Evolutionary conservation across 2,113 vertebrate species (phyloP).

Genomic region (Ophiodon elongatus): DNA sequence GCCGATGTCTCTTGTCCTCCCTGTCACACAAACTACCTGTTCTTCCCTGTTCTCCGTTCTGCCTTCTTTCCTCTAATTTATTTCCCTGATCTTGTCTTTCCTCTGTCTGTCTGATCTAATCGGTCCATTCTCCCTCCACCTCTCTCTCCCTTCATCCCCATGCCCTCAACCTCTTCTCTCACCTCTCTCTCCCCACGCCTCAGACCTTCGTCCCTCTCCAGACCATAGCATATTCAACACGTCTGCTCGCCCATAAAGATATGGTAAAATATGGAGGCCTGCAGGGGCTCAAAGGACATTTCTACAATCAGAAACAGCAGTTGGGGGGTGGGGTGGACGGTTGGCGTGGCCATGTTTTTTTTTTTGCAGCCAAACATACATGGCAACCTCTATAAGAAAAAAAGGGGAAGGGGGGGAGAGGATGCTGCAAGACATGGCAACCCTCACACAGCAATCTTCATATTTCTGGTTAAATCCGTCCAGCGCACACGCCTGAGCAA

Average conservation of each 20-base stretch:
- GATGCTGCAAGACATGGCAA: slow-evolving; percentile 47
- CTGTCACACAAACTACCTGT: background rate
- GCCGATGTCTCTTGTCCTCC: background rate
- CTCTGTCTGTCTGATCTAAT: slow-evolving; percentile 1
- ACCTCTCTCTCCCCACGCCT: slow-evolving; percentile 3
- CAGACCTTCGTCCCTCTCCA: slow-evolving; percentile 10
- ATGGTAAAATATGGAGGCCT: slow-evolving; percentile 82
- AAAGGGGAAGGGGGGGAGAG: slow-evolving; percentile 12
- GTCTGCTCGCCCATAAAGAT: slow-evolving; percentile 59
- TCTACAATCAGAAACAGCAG: slow-evolving; percentile 59
- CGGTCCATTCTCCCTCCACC: background rate
- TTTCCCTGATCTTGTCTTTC: background rate
- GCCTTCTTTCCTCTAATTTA: background rate
- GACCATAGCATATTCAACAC: slow-evolving; percentile 56
- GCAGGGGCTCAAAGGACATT: slow-evolving; percentile 65
- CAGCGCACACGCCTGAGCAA: slow-evolving; percentile 35
- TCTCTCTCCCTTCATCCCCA: background rate
- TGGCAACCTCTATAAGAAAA: slow-evolving; percentile 42
- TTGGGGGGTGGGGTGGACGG: slow-evolving; percentile 39
- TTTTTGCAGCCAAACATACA: slow-evolving; percentile 38
- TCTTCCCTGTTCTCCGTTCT: background rate
- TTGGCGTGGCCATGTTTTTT: background rate
- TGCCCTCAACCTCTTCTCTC: slow-evolving; percentile 2
- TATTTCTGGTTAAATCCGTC: slow-evolving; percentile 39
- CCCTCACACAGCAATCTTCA: slow-evolving; percentile 52